Conservation (phyloP, 2,797 vertebrate species). For the Gadopsis marmoratus region DNA sequence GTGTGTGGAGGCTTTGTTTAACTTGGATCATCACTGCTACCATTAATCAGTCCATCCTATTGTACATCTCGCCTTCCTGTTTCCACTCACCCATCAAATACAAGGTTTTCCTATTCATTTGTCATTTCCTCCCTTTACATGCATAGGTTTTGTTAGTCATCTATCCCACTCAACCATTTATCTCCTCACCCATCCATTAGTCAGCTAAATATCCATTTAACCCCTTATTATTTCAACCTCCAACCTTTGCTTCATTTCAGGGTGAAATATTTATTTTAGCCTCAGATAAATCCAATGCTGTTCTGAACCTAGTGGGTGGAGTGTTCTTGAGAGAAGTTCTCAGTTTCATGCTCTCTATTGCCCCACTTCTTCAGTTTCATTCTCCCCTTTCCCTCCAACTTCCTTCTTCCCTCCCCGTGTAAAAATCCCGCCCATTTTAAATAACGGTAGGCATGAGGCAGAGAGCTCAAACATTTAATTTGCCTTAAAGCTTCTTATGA, state of each 20-base stretch:
- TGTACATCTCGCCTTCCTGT: constrained; percentile 11
- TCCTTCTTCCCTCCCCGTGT: background rate
- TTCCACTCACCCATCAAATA: constrained; percentile 7
- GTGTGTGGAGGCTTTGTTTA: constrained; percentile 13
- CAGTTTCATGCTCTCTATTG: constrained; percentile 2
- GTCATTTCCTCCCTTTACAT: constrained; percentile 21
- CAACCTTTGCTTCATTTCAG: background rate
- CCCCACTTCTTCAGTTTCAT: background rate
- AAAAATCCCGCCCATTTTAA: constrained; percentile 19
- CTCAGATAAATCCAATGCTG: constrained; percentile 1
- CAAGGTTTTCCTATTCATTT: constrained; percentile 19
- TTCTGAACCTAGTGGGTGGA: background rate
- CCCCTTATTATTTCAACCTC: background rate
- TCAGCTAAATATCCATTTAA: constrained; percentile 3
- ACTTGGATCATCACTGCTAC: constrained; percentile 7
- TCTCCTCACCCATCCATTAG: constrained; percentile 14
- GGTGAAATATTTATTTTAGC: constrained; percentile 7
- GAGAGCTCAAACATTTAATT: constrained; percentile 35
- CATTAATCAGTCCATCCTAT: constrained; percentile 8
- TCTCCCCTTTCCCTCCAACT: background rate
- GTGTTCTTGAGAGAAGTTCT: background rate
- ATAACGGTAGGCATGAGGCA: background rate
- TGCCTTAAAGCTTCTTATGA: constrained; percentile 46
- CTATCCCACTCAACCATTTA: constrained; percentile 19
- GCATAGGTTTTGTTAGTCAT: constrained; percentile 33